Conservation (phyloP, 2,888 invertebrate genomes). For the Synanthedon myopaeformis region DNA sequence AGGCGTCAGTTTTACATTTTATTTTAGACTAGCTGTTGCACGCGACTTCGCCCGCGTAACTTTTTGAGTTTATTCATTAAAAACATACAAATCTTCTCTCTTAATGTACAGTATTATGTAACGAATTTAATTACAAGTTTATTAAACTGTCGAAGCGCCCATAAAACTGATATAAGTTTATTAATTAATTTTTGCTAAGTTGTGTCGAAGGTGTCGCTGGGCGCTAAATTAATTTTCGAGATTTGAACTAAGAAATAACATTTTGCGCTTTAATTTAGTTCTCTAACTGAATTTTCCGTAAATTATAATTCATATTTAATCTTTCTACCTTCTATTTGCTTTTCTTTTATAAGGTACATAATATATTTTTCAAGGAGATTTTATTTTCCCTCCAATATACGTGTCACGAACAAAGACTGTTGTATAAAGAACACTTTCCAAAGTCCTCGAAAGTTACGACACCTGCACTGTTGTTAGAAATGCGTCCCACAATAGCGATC, state of each 20-base stretch:
- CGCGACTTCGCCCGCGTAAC: too few species aligned
- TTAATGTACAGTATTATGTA: neutral
- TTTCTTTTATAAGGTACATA: neutral
- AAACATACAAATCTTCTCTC: too few species aligned
- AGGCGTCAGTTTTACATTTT: too few species aligned
- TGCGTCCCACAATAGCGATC: constrained; percentile 17
- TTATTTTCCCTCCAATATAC: neutral
- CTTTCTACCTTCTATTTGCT: too few species aligned
- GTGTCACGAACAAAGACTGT: neutral
- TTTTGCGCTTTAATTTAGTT: too few species aligned
- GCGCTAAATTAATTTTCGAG: constrained; percentile 6
- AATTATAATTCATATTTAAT: too few species aligned
- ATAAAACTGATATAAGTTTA: too few species aligned
- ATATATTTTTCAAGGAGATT: constrained; percentile 1
- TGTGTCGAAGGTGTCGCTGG: constrained; percentile 4
- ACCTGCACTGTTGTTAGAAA: constrained; percentile 20
- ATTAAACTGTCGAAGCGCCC: constrained; percentile 1
- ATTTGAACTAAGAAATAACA: constrained; percentile 2
- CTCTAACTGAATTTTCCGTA: too few species aligned
- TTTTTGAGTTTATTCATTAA: too few species aligned
- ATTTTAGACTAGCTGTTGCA: too few species aligned
- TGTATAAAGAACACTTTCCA: constrained; percentile 9
- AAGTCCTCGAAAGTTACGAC: constrained; percentile 24
- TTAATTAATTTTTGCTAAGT: too few species aligned
- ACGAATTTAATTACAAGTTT: constrained; percentile 1